Base-by-base conservation (phyloP, 2,113 vertebrate species). In the Dicrurus megarhynchus region DNA sequence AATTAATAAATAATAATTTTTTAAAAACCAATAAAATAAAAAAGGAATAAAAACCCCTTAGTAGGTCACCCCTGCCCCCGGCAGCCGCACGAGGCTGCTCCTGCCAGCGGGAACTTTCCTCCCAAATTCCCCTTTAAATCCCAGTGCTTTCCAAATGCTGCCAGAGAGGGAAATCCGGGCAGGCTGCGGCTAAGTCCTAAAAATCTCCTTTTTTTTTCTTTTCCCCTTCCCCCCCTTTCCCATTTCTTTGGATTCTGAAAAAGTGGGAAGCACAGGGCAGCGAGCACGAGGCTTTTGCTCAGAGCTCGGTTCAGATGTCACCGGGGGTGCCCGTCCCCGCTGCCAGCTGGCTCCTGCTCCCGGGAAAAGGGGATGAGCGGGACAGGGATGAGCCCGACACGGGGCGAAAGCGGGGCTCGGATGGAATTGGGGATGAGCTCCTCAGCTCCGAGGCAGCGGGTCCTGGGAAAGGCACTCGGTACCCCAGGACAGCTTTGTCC, bases 381-480 rank as follows among this genome's bases (percentile, higher is more conserved):
- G 57, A 9, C 13, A 20, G 15, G 47, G 27, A 23, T 33, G 57
- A 61, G 35, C 22, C 57, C 1, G 0, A 20, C 0, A 17, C 3
- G 22, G 2, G 21, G 21, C 6, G 10, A 32, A 24, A 2, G n/a
- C 2, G 15, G 19, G 27, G 37, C 21, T 56, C 52, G 39, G 16
- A 42, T 17, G 52, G 52, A 37, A 16, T 32, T 39, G 2, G 4
- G 50, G 61, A 24, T 30, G 9, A 79, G 60, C 32, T 9, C 53
- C 32, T 56, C 6, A 0, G 52, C 23, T n/a, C 70, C 2, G 16
- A 37, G 27, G 21, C 8, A 6, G 16, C 4, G 3, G 4, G 9
- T 20, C 37, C 15, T 5, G 39, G 35, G 33, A 46, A 32, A 16
- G 41, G 39, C 33, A 4, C 41, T 8, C 1, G 27, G 63, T 67